Evolutionary conservation across 2,888 invertebrate genomes (phyloP).

Genomic region (Salticus scenicus): DNA sequence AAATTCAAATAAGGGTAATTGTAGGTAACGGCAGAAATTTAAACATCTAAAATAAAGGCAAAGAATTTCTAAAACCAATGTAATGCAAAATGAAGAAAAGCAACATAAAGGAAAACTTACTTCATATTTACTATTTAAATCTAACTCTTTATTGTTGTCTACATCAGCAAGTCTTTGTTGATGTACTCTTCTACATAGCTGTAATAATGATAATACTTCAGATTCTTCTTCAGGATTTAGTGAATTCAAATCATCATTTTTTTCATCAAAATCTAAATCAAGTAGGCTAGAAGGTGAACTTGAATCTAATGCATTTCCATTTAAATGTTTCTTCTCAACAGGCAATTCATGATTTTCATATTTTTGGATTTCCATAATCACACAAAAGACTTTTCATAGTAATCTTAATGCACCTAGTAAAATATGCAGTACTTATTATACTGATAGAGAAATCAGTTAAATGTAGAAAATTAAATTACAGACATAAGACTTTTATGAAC

Average conservation of each 20-base stretch:
- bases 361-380: background rate
- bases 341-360: background rate
- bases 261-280: background rate
- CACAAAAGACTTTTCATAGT: background rate
- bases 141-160: background rate
- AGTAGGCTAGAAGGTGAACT: background rate
- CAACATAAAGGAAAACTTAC: background rate
- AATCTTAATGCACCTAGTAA: background rate
- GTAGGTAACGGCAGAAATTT: no score
- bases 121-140: background rate
- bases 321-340: background rate
- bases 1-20: no score
- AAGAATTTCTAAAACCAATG: no score
- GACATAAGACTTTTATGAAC: no score
- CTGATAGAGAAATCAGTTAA: no score
- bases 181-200: background rate
- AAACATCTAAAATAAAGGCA: no score
- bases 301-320: background rate
- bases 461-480: no score
- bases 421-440: background rate
- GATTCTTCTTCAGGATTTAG: background rate
- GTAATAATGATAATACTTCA: background rate
- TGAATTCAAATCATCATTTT: background rate
- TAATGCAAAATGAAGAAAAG: no score
- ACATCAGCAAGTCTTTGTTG: background rate